A percentile compares a stretch with the other conserved stretches of the same genome.
Conservation (phyloP, 2,113 vertebrate species). For the Salminus brasiliensis region DNA sequence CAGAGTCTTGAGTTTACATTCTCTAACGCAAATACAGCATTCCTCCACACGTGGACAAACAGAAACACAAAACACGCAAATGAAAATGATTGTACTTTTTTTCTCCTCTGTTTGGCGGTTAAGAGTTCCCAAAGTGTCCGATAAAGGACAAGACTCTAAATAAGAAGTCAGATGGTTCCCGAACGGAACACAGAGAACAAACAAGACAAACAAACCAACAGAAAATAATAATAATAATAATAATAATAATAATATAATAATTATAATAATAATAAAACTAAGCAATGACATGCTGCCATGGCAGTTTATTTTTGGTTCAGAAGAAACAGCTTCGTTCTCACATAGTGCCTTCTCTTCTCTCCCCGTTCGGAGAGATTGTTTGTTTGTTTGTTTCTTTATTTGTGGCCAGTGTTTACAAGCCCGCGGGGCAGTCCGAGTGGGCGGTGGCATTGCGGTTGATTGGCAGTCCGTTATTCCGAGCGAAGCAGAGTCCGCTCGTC, state of each 20-base stretch:
- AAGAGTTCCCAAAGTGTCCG: constrained; percentile 78
- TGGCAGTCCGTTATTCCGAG: constrained; percentile 81
- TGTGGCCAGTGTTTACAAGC: constrained; percentile 84
- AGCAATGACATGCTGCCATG: constrained; percentile 41
- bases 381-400: constrained; percentile 59
- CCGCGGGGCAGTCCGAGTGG: constrained; percentile 83
- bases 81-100: constrained; percentile 89
- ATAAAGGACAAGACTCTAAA: constrained; percentile 61
- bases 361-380: constrained; percentile 33
- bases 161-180: constrained; percentile 60
- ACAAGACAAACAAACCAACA: constrained; percentile 80
- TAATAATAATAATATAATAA: constrained; percentile 38
- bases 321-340: constrained; percentile 71
- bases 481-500: constrained; percentile 62
- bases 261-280: constrained; percentile 39
- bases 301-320: constrained; percentile 83
- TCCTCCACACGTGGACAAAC: constrained; percentile 85
- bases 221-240: constrained; percentile 27
- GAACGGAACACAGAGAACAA: constrained; percentile 81
- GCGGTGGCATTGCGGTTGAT: constrained; percentile 85
- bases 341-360: constrained; percentile 72
- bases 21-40: constrained; percentile 87
- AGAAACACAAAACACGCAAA: constrained; percentile 85
- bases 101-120: constrained; percentile 80
- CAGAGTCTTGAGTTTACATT: constrained; percentile 90